Percentiles rank a stretch among this genome's conserved stretches.
Evolutionary conservation across 2,113 vertebrate genomes (phyloP).

Genomic region (Chionomys nivalis): DNA sequence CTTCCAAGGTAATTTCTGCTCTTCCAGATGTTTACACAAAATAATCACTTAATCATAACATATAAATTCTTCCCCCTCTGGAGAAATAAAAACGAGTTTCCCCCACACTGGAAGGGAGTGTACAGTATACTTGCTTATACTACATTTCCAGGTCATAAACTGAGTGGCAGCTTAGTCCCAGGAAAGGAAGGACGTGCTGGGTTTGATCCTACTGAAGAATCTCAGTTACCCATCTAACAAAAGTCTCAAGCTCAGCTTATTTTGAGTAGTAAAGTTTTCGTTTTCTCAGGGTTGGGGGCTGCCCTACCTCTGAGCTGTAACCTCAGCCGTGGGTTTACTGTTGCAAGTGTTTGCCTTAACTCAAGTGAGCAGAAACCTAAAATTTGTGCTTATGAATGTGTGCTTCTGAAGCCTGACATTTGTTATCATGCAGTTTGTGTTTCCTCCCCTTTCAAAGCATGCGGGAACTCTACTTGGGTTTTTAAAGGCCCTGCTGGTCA

Average conservation of each 20-base stretch:
- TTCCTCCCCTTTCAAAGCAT: neutral
- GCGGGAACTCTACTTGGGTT: too few relatives aligned
- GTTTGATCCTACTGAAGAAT: neutral
- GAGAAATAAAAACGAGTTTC: neutral
- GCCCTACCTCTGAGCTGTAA: neutral
- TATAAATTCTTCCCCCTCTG: neutral
- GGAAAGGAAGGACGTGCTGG: neutral
- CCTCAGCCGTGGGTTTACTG: neutral
- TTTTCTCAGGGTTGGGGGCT: neutral
- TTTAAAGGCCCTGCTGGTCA: conserved; percentile 17
- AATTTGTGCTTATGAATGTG: too few relatives aligned
- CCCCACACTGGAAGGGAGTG: neutral
- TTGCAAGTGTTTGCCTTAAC: conserved; percentile 19
- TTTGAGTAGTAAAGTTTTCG: neutral
- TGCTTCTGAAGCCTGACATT: neutral
- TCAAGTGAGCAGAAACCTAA: conserved; percentile 7
- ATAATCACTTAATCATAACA: neutral
- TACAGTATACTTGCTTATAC: neutral
- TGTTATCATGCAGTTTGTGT: neutral
- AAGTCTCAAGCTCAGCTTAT: conserved; percentile 35
- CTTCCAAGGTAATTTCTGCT: conserved; percentile 90
- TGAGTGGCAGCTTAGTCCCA: conserved; percentile 15
- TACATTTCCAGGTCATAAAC: neutral
- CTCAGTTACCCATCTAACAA: conserved; percentile 33
- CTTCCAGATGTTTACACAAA: conserved; percentile 33